Conservation (phyloP, 2,113 vertebrate genomes). For the Chaetodon auriga region DNA sequence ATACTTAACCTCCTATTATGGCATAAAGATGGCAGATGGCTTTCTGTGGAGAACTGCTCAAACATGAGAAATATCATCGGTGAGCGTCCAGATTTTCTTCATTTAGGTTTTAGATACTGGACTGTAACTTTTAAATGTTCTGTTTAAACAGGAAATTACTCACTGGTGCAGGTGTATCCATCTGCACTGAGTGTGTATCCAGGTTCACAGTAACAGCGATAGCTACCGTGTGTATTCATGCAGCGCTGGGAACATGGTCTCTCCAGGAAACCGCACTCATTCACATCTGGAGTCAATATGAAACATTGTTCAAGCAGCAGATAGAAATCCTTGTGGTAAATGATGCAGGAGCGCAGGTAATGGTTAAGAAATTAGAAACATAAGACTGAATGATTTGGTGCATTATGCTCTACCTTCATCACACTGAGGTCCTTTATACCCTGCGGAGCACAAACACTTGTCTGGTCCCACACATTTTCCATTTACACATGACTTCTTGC, state of each 20-base stretch:
- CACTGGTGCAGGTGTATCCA: constrained; percentile 79
- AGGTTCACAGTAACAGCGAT: constrained; percentile 81
- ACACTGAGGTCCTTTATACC: constrained; percentile 74
- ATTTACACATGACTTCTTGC: constrained; percentile 69
- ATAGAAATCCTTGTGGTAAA: constrained; percentile 62
- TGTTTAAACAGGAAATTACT: constrained; percentile 58
- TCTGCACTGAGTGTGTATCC: constrained; percentile 77
- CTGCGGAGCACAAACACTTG: constrained; percentile 75
- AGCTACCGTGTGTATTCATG: constrained; percentile 83
- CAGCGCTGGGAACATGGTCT: constrained; percentile 81
- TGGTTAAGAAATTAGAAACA: constrained; percentile 64
- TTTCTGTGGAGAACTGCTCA: constrained; percentile 31
- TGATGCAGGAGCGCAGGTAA: constrained; percentile 62
- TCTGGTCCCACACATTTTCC: constrained; percentile 75
- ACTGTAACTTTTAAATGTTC: constrained; percentile 16
- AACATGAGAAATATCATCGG: constrained; percentile 25
- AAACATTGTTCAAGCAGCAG: constrained; percentile 55
- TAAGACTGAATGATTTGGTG: constrained; percentile 35
- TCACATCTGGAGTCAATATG: constrained; percentile 81
- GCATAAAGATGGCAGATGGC: constrained; percentile 43
- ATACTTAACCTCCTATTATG: constrained; percentile 44
- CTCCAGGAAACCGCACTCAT: constrained; percentile 78
- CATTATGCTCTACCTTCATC: constrained; percentile 73
- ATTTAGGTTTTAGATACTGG: neutral
- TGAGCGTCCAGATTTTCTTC: constrained; percentile 3